Base-by-base conservation (phyloP, 2,113 vertebrate species). In the Cyphomyrus plagiostoma region DNA sequence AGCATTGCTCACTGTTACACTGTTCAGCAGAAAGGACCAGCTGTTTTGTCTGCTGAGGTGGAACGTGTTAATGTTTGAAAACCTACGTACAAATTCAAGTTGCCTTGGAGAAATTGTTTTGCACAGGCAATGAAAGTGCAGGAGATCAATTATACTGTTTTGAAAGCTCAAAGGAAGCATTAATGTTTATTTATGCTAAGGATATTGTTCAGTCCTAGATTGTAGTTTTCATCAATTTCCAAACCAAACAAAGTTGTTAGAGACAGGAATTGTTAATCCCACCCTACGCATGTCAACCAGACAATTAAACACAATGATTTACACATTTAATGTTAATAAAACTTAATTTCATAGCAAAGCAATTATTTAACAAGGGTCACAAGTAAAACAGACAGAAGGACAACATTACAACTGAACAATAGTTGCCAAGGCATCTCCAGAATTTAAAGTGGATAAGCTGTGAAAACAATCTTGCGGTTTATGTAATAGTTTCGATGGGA, bases 401-500 rank as follows among this genome's bases (percentile, higher is more conserved):
- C 23, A 8, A 84, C 49, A 45, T 53, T 17, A 42, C 46, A 17
- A 53, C 21, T 23, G 52, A 53, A 53, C 11, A 56, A 84, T 50
- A n/a, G 39, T 66, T 62, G 19, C 48, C 62, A 88, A 26, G 9
- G 30, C 49, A 26, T 82, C 49, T 35, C 49, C 49, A 82, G 26
- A 89, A 52, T 8, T n/a, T 39, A 53, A 46, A 46, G 50, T 19
- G 83, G 82, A 86, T 52, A 80, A 87, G 85, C 53, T 90, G 49
- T 87, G 35, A 90, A 87, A 90, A 90, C 85, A 90, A 87, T 87
- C 45, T 48, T 26, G 23, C 17, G 23, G 52, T 21, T 89, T 48
- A 45, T 77, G 85, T n/a, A 87, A 77, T 53, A 77, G n/a, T 26
- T 42, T n/a, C 46, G 42, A 46, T 87, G 66, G 89, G 23, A 87